A percentile compares a stretch with the other conserved stretches of the same genome.
phyloP scores from a whole-genome alignment of 2,113 vertebrate genomes.

The Heliornis fulica region DNA sequence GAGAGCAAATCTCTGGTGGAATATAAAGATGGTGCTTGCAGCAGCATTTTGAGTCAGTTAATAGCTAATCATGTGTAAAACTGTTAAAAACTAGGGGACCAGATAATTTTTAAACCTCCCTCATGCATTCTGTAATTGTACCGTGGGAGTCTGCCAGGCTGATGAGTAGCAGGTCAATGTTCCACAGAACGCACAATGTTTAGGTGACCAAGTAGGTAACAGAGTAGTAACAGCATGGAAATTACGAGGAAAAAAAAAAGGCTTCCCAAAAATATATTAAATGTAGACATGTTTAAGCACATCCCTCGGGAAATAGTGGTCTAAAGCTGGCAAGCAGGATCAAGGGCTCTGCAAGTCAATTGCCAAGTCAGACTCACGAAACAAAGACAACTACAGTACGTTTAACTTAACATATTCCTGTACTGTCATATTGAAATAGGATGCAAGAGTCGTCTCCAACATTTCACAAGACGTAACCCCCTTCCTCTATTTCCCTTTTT shows the following conservation, averaged over 20 bases:
- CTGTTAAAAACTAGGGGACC: slow-evolving; percentile 47
- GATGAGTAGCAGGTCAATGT: background rate
- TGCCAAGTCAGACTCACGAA: background rate
- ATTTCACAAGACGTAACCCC: background rate
- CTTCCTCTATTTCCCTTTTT: background rate
- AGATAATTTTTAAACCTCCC: slow-evolving; percentile 55
- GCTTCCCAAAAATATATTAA: background rate
- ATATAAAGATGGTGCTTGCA: slow-evolving; percentile 51
- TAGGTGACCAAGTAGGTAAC: background rate
- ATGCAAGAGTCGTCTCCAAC: background rate
- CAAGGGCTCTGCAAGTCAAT: background rate
- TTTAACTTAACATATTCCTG: background rate
- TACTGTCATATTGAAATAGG: background rate
- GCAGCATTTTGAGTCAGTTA: slow-evolving; percentile 44
- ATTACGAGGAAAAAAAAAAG: background rate
- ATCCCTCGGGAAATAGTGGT: background rate
- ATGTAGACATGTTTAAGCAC: background rate
- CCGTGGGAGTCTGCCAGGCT: background rate
- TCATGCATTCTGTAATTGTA: slow-evolving; percentile 35
- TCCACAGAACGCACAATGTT: background rate
- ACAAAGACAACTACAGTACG: background rate
- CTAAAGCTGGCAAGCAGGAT: background rate
- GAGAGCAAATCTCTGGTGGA: background rate
- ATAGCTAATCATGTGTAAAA: slow-evolving; percentile 50
- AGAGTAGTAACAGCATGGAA: background rate